Conservation (phyloP, 2,888 invertebrate species). For the Hemithea aestivaria region DNA sequence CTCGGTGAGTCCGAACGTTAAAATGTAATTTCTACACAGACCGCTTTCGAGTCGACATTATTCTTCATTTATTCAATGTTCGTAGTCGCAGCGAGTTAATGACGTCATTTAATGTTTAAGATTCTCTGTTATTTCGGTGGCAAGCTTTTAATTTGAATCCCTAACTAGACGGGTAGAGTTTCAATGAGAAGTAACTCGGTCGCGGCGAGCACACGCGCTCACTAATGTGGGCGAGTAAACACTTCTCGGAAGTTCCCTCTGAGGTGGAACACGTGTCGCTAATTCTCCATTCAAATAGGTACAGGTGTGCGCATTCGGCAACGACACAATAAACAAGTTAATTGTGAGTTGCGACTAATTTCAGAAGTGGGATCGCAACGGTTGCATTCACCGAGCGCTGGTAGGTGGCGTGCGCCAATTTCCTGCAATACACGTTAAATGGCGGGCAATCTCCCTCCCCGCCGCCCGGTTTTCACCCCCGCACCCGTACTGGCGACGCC, state of each 20-base stretch:
- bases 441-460: constrained; percentile 45
- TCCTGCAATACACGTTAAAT: constrained; percentile 57
- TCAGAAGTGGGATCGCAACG: constrained; percentile 33
- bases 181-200: constrained; percentile 19
- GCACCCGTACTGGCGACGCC: no score
- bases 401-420: constrained; percentile 44
- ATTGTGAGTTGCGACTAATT: constrained; percentile 45
- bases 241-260: constrained; percentile 19
- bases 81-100: constrained; percentile 24
- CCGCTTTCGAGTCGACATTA: constrained; percentile 18
- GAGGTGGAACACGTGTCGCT: constrained; percentile 24
- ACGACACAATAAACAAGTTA: constrained; percentile 32
- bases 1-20: constrained; percentile 14
- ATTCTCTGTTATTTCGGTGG: constrained; percentile 9
- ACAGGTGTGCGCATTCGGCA: constrained; percentile 22
- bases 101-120: constrained; percentile 15
- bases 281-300: constrained; percentile 29
- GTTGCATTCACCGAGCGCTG: constrained; percentile 36
- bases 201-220: constrained; percentile 20
- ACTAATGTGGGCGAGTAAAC: constrained; percentile 20
- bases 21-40: constrained; percentile 21
- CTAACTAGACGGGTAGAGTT: constrained; percentile 21
- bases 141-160: constrained; percentile 21
- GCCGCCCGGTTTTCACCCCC: constrained; percentile 20
- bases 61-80: constrained; percentile 23